Conservation (phyloP, 2,797 vertebrate species). For the Potorous gilbertii region DNA sequence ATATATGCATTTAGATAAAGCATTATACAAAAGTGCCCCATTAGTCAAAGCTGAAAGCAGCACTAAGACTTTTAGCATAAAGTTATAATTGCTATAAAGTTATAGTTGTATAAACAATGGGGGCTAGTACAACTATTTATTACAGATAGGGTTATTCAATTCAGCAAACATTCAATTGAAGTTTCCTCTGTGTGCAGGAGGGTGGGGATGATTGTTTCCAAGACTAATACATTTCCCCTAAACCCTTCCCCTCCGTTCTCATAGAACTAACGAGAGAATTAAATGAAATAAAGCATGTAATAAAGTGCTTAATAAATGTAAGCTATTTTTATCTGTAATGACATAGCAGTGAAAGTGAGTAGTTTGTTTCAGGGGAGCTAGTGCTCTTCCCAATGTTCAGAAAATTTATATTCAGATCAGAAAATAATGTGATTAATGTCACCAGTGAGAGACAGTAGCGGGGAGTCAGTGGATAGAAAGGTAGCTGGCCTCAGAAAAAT, state of each 20-base stretch:
- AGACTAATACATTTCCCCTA: neutral
- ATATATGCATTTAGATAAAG: neutral
- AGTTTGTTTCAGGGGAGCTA: constrained; percentile 36
- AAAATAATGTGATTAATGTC: constrained; percentile 3
- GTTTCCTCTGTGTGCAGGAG: neutral
- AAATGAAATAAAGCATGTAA: neutral
- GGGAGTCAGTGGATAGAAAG: neutral
- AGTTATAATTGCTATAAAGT: too few relatives aligned
- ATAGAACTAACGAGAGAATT: neutral
- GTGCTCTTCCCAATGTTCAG: neutral
- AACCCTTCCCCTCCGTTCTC: neutral
- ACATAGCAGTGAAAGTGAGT: constrained; percentile 12
- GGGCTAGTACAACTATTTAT: neutral
- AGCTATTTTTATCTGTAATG: constrained; percentile 47
- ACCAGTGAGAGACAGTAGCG: neutral
- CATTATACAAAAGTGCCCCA: neutral
- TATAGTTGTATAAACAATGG: neutral
- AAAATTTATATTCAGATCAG: constrained; percentile 32
- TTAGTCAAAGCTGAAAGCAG: neutral
- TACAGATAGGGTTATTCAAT: neutral
- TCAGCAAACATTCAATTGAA: neutral
- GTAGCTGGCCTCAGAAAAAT: neutral
- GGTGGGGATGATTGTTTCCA: neutral
- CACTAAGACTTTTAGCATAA: neutral
- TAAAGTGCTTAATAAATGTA: neutral